Base-by-base conservation (phyloP, 2,797 vertebrate species). In the Synanceia verrucosa region DNA sequence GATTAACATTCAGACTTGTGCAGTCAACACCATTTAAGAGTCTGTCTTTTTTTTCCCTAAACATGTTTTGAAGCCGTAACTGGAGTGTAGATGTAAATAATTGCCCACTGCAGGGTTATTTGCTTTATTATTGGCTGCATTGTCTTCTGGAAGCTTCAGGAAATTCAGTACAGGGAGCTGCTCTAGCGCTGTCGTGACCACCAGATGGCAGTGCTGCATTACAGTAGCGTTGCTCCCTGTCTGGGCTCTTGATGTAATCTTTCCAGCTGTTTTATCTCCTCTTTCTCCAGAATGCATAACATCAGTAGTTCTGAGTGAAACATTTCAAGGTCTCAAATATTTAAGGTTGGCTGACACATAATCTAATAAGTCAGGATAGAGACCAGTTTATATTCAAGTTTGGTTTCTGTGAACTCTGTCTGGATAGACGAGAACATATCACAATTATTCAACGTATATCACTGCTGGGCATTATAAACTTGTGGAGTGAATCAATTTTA, bases 131-230 rank as follows among this genome's bases (percentile, higher is more conserved):
- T 16, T 43, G 53, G 39, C 21, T 73, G 24, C 23, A 18, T 67
- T 18, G 21, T 76, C 14, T 18, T 69, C 36, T 18, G 6, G 14
- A 36, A 7, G n/a, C 23, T 47, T 43, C 57, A 56, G 64, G 78
- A 31, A 69, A 76, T 36, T 33, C 59, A 37, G 18, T 28, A 21
- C 39, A 56, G 26, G n/a, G 37, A 28, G 52, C n/a, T 28, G 26
- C 62, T 62, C 74, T 23, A 47, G 29, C 41, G 39, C 13, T 8
- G 11, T 28, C 16, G 31, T 31, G 11, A 70, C 86, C 92, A 88
- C 76, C 65, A 89, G 92, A 56, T 82, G 92, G 89, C 88, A 86
- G 82, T 68, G 78, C 3, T 76, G 76, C 14, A 24, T 23, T 46
- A 68, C 70, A 82, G 65, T 79, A 61, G 60, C 37, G 10, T 73